Conservation (phyloP, 2,888 invertebrate genomes). For the Deilephila porcellus region DNA sequence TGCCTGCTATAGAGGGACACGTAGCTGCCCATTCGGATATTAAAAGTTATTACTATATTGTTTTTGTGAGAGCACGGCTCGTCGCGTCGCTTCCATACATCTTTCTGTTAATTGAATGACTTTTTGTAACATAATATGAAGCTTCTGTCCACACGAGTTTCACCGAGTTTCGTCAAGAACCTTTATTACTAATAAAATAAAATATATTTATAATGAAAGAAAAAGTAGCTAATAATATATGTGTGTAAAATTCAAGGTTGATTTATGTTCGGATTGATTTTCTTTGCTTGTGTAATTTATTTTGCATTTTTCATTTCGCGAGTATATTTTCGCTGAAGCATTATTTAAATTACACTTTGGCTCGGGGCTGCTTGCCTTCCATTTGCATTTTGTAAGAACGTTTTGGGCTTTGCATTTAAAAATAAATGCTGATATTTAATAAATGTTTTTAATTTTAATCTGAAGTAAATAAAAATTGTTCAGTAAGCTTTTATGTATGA, state of each 20-base stretch:
- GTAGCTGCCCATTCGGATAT: constrained; percentile 41
- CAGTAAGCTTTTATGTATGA: not conserved
- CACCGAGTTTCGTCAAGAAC: not conserved
- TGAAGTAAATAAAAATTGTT: not conserved
- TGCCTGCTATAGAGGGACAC: constrained; percentile 47
- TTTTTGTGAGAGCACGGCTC: constrained; percentile 37
- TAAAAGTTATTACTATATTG: constrained; percentile 48
- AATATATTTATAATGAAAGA: not conserved
- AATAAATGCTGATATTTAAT: too few relatives aligned
- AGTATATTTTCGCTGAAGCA: not conserved
- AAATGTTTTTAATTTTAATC: too few relatives aligned
- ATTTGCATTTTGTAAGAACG: not conserved
- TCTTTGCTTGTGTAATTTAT: constrained; percentile 7
- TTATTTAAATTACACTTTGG: not conserved
- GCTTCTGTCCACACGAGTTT: not conserved
- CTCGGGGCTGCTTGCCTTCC: not conserved
- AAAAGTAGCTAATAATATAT: not conserved
- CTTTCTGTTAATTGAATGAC: constrained; percentile 1
- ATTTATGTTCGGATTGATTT: constrained; percentile 2
- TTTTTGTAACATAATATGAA: not conserved
- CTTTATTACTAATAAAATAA: not conserved
- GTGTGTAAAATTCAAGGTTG: constrained; percentile 8
- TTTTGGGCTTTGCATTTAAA: not conserved
- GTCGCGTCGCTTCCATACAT: constrained; percentile 7
- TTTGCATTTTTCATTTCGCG: not conserved